phyloP scores from a whole-genome alignment of 2,113 vertebrate genomes.

The Podilymbus podiceps region DNA sequence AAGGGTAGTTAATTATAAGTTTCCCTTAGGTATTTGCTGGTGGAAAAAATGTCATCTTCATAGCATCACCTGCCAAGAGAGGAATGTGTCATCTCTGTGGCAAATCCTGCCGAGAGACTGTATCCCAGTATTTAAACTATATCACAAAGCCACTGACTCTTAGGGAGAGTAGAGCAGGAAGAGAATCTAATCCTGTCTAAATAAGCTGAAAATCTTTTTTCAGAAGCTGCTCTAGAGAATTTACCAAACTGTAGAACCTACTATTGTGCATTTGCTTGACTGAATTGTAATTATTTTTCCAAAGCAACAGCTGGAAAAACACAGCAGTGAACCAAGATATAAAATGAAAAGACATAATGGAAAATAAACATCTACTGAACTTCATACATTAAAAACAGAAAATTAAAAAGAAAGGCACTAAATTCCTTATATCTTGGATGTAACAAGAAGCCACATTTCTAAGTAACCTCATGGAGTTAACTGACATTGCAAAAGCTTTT shows the following conservation, averaged over 20 bases:
- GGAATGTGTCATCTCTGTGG: background rate
- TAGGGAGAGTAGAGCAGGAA: background rate
- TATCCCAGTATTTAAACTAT: background rate
- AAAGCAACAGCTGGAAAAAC: background rate
- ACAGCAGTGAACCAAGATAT: background rate
- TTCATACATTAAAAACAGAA: background rate
- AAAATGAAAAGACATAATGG: background rate
- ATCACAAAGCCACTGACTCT: background rate
- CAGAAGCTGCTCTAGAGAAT: background rate
- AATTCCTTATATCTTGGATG: background rate
- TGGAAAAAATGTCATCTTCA: background rate
- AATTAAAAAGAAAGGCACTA: background rate
- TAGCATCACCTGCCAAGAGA: background rate
- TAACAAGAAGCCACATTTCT: background rate
- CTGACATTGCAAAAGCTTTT: background rate
- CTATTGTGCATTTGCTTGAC: background rate
- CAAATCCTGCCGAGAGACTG: background rate
- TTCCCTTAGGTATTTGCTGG: background rate
- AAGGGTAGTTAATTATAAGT: background rate
- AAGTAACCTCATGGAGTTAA: background rate
- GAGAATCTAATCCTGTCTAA: background rate
- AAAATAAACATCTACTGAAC: background rate
- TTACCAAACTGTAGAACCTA: background rate
- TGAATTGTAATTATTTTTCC: background rate
- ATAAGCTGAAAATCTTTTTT: background rate